Evolutionary conservation across 1,140 invertebrate genomes (phyloP).

Genomic region (Calliopsis andreniformis): DNA sequence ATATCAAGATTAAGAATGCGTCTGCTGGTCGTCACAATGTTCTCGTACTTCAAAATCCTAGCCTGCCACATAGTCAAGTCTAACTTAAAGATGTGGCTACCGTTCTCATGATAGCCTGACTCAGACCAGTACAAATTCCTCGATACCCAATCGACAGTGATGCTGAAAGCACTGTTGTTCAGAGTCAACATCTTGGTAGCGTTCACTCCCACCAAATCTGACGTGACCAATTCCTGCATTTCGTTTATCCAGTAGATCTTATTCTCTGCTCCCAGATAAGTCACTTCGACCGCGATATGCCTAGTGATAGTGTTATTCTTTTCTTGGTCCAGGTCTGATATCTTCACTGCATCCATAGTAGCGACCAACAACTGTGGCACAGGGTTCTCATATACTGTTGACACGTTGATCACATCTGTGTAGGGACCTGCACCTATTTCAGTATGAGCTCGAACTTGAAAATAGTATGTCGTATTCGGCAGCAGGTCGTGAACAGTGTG

Average conservation of each 20-base stretch:
- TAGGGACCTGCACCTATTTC: constrained; percentile 87
- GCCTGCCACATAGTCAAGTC: constrained; percentile 78
- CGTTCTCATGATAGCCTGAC: constrained; percentile 78
- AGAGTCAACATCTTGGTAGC: constrained; percentile 86
- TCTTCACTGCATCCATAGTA: constrained; percentile 86
- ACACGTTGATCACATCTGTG: constrained; percentile 84
- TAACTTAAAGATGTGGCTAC: constrained; percentile 72
- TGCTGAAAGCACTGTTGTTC: constrained; percentile 84
- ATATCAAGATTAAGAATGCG: constrained; percentile 86
- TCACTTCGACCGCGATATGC: constrained; percentile 85
- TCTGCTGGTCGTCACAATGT: constrained; percentile 80
- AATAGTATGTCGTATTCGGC: constrained; percentile 87
- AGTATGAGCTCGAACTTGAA: constrained; percentile 91
- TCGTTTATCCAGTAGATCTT: constrained; percentile 93
- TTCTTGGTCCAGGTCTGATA: constrained; percentile 88
- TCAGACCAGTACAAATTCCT: constrained; percentile 91
- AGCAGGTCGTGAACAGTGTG: constrained; percentile 83
- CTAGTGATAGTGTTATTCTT: constrained; percentile 82
- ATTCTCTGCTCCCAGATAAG: constrained; percentile 85
- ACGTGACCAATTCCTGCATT: constrained; percentile 88
- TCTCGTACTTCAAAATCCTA: constrained; percentile 77
- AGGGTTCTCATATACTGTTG: constrained; percentile 86
- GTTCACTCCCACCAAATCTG: constrained; percentile 82
- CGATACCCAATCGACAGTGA: constrained; percentile 93
- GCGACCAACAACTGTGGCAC: constrained; percentile 90